Evolutionary conservation across 2,797 vertebrate genomes (phyloP).

Genomic region (Brachymystax lenok): DNA sequence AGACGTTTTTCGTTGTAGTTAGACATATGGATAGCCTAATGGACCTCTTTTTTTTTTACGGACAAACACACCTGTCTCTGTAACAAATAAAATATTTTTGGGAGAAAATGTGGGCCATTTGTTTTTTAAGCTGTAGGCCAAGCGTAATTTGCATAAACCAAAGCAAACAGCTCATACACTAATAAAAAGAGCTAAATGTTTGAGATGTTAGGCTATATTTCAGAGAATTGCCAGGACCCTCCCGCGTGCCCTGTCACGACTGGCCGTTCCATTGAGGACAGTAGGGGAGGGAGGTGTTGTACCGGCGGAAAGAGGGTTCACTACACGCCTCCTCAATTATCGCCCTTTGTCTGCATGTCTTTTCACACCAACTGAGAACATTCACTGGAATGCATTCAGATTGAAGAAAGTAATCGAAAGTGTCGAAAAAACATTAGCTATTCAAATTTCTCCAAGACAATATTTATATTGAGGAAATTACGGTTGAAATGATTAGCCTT

Average conservation of each 20-base stretch:
- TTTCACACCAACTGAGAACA: conserved; percentile 36
- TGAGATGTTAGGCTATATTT: not conserved
- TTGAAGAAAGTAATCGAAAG: conserved; percentile 16
- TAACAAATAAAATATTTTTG: not conserved
- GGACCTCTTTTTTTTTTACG: not conserved
- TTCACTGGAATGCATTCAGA: conserved; percentile 41
- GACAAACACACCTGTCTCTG: not conserved
- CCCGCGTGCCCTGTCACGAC: conserved; percentile 1
- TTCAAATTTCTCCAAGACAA: not conserved
- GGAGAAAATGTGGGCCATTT: not conserved
- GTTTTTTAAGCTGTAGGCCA: not conserved
- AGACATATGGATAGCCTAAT: not conserved
- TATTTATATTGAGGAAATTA: not conserved
- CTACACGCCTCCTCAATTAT: conserved; percentile 46
- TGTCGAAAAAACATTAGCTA: not conserved
- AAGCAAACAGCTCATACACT: not conserved
- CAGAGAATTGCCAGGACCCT: not conserved
- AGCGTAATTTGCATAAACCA: not conserved
- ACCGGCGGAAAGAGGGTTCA: conserved; percentile 22
- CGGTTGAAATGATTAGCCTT: not conserved
- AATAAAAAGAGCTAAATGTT: not conserved
- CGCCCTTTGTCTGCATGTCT: conserved; percentile 36
- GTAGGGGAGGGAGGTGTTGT: conserved; percentile 20
- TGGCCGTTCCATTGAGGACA: conserved; percentile 8
- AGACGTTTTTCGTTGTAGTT: not conserved